Conservation (phyloP, 2,113 vertebrate species). For the Gasterosteus nipponicus region DNA sequence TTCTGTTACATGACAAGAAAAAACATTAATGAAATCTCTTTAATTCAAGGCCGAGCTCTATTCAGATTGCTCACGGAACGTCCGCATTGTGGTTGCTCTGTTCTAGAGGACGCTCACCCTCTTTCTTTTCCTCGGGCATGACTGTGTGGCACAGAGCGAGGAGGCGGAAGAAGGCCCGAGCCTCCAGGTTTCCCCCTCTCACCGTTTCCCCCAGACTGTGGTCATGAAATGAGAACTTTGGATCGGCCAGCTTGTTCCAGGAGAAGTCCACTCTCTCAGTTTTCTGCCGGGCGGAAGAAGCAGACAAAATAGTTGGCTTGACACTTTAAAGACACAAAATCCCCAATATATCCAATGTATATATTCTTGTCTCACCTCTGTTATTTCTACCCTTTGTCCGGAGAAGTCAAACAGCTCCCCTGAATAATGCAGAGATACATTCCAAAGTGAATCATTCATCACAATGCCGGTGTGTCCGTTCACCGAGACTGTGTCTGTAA, state of each 20-base stretch:
- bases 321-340: too few species aligned
- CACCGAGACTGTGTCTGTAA: accelerated
- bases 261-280: conserved; percentile 88
- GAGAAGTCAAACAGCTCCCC: conserved; percentile 82
- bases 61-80: neutral
- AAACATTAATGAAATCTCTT: neutral
- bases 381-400: conserved; percentile 82
- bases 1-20: neutral
- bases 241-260: conserved; percentile 88
- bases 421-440: conserved; percentile 51
- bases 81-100: neutral
- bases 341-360: neutral
- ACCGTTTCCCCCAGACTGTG: conserved; percentile 86
- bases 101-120: conserved; percentile 80
- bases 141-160: conserved; percentile 94
- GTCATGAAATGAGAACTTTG: conserved; percentile 92
- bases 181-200: conserved; percentile 72
- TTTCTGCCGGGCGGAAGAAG: conserved; percentile 75
- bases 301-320: neutral
- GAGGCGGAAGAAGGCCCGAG: conserved; percentile 88
- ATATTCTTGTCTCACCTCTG: conserved; percentile 82
- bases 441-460: accelerated
- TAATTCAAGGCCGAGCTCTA: neutral
- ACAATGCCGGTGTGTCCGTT: accelerated
- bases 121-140: conserved; percentile 91